Base-by-base conservation (phyloP, 1,140 invertebrate genomes). In the Druon quercuslanigerum region DNA sequence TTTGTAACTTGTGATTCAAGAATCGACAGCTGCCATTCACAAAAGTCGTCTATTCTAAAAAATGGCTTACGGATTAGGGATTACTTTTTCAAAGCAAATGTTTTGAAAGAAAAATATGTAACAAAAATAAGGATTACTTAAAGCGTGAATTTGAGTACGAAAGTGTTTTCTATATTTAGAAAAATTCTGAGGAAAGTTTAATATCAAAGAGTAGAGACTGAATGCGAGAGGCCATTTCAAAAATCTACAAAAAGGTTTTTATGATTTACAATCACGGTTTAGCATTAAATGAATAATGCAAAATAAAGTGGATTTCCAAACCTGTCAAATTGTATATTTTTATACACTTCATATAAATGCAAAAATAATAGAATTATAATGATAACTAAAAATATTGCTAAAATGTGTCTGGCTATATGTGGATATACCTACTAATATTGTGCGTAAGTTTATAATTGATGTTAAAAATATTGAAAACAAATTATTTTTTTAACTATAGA, bases 1-100 rank as follows among this genome's bases (percentile, higher is more conserved):
- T 46, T 66, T 66, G 25, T 46, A 20, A 40, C 25, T 33, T n/a
- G 40, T 66, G 33, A 66, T 66, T 66, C 60, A 33, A 33, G 60
- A 66, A 66, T 66, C 60, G 60, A 66, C 60, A 66, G 60, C 60
- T 66, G 60, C 7, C 60, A 40, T 7, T 66, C 60, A 66, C 14
- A 66, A 33, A 14, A 66, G 60, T 33, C 4, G 25, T 33, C 25
- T 66, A 66, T 66, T 40, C 60, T 66, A 16, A 66, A 66, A 33
- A 25, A 66, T 66, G 60, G 33, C 40, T 66, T 66, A 16, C 25
- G 33, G 25, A 56, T 66, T 46, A 66, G 60, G n/a, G 25, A 33
- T 46, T 40, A n/a, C 40, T 66, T 60, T 60, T 33, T 4, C 25
- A 66, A 14, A 66, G 40, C 40, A 66, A 66, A 66, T 66, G 57